Conservation (phyloP, 2,888 invertebrate species). For the Podabrus alpinus region DNA sequence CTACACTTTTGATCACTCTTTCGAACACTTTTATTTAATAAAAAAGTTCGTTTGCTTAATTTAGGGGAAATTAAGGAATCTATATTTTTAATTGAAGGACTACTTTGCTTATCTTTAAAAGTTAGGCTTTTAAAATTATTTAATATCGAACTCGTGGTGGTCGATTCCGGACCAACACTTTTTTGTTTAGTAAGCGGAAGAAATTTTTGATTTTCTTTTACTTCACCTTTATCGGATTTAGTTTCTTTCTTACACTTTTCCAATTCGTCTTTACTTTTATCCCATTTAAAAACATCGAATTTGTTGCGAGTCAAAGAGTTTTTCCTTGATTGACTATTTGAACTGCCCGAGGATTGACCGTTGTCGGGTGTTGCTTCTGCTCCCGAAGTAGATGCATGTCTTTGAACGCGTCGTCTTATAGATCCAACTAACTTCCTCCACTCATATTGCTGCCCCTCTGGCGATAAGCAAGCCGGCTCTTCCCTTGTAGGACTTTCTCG, state of each 20-base stretch:
- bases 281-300: conserved; percentile 43
- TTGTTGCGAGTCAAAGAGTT: conserved; percentile 54
- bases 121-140: conserved; percentile 46
- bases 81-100: conserved; percentile 45
- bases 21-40: conserved; percentile 48
- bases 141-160: conserved; percentile 26
- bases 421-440: conserved; percentile 57
- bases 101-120: conserved; percentile 49
- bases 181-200: conserved; percentile 48
- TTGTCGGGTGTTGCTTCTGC: conserved; percentile 23
- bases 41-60: conserved; percentile 32
- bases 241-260: conserved; percentile 48
- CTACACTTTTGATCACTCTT: conserved; percentile 48
- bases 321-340: conserved; percentile 47
- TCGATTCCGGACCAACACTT: conserved; percentile 46
- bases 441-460: conserved; percentile 48
- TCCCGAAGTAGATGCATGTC: conserved; percentile 48
- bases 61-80: conserved; percentile 40
- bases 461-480: conserved; percentile 37
- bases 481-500: conserved; percentile 51
- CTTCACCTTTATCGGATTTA: conserved; percentile 37
- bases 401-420: conserved; percentile 54
- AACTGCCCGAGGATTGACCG: conserved; percentile 37
- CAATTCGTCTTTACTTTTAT: conserved; percentile 41
- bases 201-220: conserved; percentile 13